These are phyloP conservation scores for Cryptus armator DNA, from an alignment of 2,888 invertebrate species.

Conservation along the genomic window DNA sequence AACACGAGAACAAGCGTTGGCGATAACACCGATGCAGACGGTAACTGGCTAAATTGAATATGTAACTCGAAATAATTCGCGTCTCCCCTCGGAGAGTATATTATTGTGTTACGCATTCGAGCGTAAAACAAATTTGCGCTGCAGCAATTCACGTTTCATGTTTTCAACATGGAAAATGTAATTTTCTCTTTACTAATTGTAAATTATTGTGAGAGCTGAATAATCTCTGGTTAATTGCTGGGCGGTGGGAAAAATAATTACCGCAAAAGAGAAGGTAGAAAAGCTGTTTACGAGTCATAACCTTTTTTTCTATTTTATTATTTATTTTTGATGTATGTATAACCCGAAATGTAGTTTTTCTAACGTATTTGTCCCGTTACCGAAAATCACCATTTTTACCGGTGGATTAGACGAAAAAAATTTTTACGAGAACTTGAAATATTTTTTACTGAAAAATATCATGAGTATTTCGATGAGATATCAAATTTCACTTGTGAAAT, in stretches of 20 bases:
- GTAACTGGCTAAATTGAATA: not conserved
- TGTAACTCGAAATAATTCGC: slow-evolving; percentile 26
- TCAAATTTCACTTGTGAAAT: too few relatives aligned
- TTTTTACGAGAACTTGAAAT: too few relatives aligned
- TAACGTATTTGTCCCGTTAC: too few relatives aligned
- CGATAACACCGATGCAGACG: not conserved
- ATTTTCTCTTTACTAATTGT: not conserved
- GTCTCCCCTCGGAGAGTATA: not conserved
- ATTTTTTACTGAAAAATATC: too few relatives aligned
- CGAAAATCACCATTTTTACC: too few relatives aligned
- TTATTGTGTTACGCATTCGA: slow-evolving; percentile 2
- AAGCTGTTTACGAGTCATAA: not conserved
- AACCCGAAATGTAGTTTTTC: too few relatives aligned
- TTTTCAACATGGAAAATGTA: not conserved
- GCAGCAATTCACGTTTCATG: not conserved
- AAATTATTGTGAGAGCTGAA: slow-evolving; percentile 2
- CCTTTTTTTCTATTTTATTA: not conserved
- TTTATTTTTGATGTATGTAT: not conserved
- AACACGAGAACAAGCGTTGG: not conserved
- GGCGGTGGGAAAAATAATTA: not conserved
- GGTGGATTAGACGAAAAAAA: too few relatives aligned
- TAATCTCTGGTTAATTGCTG: not conserved
- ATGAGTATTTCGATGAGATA: too few relatives aligned
- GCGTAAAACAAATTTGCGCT: slow-evolving; percentile 14
- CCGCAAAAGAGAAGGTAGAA: not conserved